Evolutionary conservation across 2,113 vertebrate genomes (phyloP), one percentile per base, ranked within the genome.

Genomic region (Apteryx mantelli): DNA sequence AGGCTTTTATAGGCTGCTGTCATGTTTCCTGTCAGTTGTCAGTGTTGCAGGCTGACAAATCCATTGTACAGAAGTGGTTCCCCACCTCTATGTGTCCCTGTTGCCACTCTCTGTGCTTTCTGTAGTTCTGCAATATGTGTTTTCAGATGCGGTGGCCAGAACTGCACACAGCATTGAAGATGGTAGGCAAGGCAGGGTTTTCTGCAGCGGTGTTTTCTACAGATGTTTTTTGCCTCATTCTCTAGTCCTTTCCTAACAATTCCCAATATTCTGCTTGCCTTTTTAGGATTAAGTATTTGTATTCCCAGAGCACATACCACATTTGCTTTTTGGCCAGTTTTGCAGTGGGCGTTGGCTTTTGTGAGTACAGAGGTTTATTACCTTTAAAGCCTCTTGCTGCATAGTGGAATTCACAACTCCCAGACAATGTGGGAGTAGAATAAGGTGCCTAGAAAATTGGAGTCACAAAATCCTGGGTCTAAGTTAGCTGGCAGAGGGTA

Each of bases 151-250:
- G 1, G 53, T 38, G n/a, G 15, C 63, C 64, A 15, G 69, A 77
- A 60, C 9, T 71, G 44, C 17, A 30, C 28, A 42, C 30, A 22
- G 17, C 2, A 0, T 46, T 91, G 36, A 36, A 42, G 84, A 88
- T 50, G 22, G 55, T 8, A n/a, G 58, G 52, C 52, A 58, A 52
- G 32, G n/a, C 28, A 63, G 61, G 42, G 26, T 46, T 84, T 94
- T 48, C n/a, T 1, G 0, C 2, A 1, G 19, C 2, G 0, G 26
- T 69, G 25, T 40, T 56, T 79, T 83, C 66, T 74, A 21, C n/a
- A 69, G 13, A 34, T 32, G 9, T 1, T 20, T 63, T 91, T 88
- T 58, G 68, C 42, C 61, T 69, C 32, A 74, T 55, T 52, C 48
- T 82, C 78, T 66, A 73, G 14, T n/a, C 25, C 13, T 82, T 79